Percentiles rank a stretch among this genome's conserved stretches.
Conservation (phyloP, 2,888 invertebrate genomes). For the Aphodius sticticus region DNA sequence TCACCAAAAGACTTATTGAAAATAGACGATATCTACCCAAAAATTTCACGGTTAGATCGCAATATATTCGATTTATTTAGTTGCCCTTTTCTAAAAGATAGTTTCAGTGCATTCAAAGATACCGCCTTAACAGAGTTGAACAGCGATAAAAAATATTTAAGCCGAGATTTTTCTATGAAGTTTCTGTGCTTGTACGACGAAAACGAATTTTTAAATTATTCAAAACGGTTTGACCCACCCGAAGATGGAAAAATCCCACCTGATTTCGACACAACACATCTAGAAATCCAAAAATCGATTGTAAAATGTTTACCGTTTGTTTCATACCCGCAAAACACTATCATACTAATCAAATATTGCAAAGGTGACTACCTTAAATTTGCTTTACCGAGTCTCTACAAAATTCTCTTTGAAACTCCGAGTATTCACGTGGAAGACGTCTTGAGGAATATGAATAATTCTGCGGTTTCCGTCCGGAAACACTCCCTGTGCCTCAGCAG, state of each 20-base stretch:
- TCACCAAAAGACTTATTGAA: background rate
- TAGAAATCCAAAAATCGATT: background rate
- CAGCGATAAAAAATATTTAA: background rate
- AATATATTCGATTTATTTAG: background rate
- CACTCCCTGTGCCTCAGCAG: slow-evolving; percentile 23
- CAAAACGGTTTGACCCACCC: slow-evolving; percentile 8
- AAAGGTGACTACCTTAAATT: slow-evolving; percentile 29
- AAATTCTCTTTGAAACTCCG: background rate
- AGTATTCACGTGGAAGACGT: background rate
- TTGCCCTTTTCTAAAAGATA: background rate
- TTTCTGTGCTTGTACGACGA: slow-evolving; percentile 6
- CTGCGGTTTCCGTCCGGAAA: slow-evolving; percentile 28
- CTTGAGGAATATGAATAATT: slow-evolving; percentile 9
- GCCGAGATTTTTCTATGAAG: background rate
- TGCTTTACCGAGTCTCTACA: slow-evolving; percentile 17
- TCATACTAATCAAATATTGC: slow-evolving; percentile 20
- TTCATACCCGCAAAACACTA: background rate
- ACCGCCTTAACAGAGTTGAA: background rate
- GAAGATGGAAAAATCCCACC: slow-evolving; percentile 25
- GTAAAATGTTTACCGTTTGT: slow-evolving; percentile 10
- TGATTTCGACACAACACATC: background rate
- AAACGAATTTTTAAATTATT: slow-evolving; percentile 13
- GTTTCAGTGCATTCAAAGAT: background rate
- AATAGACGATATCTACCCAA: background rate
- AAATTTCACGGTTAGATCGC: background rate